These are phyloP conservation scores for Entelurus aequoreus DNA, from an alignment of 2,113 vertebrate species.

Conservation along the genomic window DNA sequence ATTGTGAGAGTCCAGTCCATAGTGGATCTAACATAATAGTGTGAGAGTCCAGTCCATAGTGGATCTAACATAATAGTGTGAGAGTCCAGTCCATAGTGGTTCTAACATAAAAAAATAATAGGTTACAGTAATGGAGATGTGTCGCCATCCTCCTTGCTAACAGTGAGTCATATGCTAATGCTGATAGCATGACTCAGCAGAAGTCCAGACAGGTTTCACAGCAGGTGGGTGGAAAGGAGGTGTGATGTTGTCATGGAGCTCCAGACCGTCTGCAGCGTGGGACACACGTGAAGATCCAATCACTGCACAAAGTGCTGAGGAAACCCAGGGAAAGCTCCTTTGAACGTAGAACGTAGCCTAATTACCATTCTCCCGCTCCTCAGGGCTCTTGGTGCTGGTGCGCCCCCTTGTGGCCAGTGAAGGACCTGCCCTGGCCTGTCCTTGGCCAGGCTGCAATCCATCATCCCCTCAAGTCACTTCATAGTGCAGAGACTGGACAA, in stretches of 20 bases:
- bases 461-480: too few species aligned
- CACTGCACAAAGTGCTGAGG: not conserved
- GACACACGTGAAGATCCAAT: constrained; percentile 34
- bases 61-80: too few species aligned
- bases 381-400: constrained; percentile 1
- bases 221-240: constrained; percentile 7
- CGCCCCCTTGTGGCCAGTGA: constrained; percentile 46
- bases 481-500: not conserved
- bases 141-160: not conserved
- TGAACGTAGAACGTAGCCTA: too few species aligned
- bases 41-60: too few species aligned
- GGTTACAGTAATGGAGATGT: too few species aligned
- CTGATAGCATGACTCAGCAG: constrained; percentile 9
- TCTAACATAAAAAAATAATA: too few species aligned
- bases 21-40: too few species aligned
- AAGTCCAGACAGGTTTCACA: constrained; percentile 21
- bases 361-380: too few species aligned
- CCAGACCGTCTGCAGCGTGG: constrained; percentile 26
- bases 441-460: not conserved
- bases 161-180: not conserved
- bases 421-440: constrained; percentile 1
- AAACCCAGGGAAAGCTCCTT: not conserved
- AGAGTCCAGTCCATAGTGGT: too few species aligned
- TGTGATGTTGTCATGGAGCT: constrained; percentile 17
- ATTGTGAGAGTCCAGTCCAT: too few species aligned